Percentiles rank a stretch among this genome's conserved stretches.
Conservation (phyloP, 2,797 vertebrate species). For the Sebastes diaconus region DNA sequence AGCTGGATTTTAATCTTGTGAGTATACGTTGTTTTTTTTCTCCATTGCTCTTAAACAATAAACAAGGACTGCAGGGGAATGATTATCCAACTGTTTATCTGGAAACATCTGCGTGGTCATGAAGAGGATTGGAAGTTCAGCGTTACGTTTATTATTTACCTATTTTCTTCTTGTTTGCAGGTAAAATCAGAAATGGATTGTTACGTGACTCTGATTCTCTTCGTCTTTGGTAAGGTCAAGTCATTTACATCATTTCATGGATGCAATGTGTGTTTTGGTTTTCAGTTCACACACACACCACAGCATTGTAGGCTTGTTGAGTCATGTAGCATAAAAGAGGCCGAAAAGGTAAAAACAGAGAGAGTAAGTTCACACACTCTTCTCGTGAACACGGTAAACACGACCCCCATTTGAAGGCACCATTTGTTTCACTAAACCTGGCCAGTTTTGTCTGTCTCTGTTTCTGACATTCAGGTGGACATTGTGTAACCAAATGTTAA, state of each 20-base stretch:
- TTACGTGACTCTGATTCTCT: background rate
- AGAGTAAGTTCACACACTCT: background rate
- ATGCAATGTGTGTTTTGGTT: background rate
- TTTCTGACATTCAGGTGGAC: too few relatives aligned
- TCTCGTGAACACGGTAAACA: too few relatives aligned
- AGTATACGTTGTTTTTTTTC: background rate
- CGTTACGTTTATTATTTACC: background rate
- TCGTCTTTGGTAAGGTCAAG: background rate
- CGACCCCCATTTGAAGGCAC: too few relatives aligned
- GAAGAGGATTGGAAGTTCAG: background rate
- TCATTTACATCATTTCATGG: background rate
- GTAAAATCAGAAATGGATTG: background rate
- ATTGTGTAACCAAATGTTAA: background rate
- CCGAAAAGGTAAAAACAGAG: background rate
- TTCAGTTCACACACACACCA: background rate
- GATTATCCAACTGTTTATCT: background rate
- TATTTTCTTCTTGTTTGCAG: background rate
- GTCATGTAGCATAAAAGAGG: background rate
- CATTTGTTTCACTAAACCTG: too few relatives aligned
- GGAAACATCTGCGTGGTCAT: background rate
- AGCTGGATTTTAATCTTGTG: background rate
- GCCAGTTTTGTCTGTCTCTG: too few relatives aligned
- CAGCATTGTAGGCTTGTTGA: background rate
- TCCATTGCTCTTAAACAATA: background rate
- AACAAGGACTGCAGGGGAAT: background rate